These are phyloP conservation scores for mouse (Mus musculus) DNA, from an alignment of 2,113 vertebrate species.

Conservation along the genomic window GRCm39 chr16:92249001-92249500, in stretches of 20 bases:
- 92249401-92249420: fast-evolving
- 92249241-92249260: neutral
- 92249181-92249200: too few relatives aligned
- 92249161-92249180: neutral
- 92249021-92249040: neutral
- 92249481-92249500: neutral
- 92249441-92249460: fast-evolving
- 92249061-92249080: neutral
- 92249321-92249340: neutral
- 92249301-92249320: neutral
- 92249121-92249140: too few relatives aligned
- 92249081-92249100: neutral
- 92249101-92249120: neutral
- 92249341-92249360: neutral
- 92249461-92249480: neutral
- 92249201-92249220: neutral
- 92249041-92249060: neutral
- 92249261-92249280: neutral
- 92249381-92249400: neutral
- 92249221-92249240: neutral
- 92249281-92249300: too few relatives aligned
- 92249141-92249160: neutral
- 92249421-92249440: neutral
- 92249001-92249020: neutral
- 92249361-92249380: fast-evolving